Percentiles rank a stretch among this genome's conserved stretches.
These are phyloP conservation scores for Chirona hameri DNA, from an alignment of 2,888 invertebrate genomes.

Conservation along the genomic window DNA sequence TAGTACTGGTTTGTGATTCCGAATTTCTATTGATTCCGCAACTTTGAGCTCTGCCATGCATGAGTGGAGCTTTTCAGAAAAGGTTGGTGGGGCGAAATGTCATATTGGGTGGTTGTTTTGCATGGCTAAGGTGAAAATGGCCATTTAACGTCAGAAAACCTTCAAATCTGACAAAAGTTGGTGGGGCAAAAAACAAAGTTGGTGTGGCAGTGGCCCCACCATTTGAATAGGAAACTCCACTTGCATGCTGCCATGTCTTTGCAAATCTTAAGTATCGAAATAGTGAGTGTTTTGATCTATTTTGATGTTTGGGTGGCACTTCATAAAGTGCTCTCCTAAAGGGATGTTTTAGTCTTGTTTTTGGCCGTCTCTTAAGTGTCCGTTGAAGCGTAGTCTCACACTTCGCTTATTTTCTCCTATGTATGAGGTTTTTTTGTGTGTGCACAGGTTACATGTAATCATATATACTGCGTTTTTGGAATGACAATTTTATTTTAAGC, in stretches of 20 bases:
- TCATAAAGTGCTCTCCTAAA: neutral
- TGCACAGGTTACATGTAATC: too few relatives aligned
- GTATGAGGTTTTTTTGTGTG: neutral
- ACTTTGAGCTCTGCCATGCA: neutral
- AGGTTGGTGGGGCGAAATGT: too few relatives aligned
- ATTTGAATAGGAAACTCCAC: too few relatives aligned
- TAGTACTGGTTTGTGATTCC: neutral
- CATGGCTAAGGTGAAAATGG: too few relatives aligned
- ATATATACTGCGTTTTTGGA: too few relatives aligned
- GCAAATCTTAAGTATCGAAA: neutral
- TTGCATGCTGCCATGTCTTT: neutral
- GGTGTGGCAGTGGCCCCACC: too few relatives aligned
- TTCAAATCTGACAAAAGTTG: too few relatives aligned
- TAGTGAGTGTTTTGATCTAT: neutral
- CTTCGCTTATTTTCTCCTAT: neutral
- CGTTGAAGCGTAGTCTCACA: neutral
- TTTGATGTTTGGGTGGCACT: neutral
- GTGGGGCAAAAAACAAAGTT: too few relatives aligned
- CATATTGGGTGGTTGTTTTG: too few relatives aligned
- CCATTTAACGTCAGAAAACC: too few relatives aligned
- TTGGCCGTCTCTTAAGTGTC: neutral
- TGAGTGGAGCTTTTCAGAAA: too few relatives aligned
- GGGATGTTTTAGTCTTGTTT: neutral
- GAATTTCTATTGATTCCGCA: neutral
- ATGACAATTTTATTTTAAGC: too few relatives aligned